phyloP scores from a whole-genome alignment of 2,888 invertebrate species.

The Anorthoa munda region DNA sequence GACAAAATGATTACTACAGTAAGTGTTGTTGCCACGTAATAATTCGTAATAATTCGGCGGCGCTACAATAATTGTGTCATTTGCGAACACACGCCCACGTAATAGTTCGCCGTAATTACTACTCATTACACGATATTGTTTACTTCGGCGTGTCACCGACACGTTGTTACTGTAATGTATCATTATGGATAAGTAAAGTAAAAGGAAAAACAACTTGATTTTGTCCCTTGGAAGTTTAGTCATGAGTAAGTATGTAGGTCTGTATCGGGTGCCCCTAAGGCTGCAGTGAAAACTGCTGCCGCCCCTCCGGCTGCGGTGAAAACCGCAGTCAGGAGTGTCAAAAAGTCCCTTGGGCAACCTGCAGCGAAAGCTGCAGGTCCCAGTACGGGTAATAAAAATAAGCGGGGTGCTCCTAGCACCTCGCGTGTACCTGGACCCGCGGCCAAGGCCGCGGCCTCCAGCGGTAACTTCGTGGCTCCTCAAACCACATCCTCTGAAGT shows the following conservation, averaged over 20 bases:
- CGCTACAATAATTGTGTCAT: not conserved
- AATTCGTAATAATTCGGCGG: not conserved
- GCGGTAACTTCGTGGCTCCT: no score
- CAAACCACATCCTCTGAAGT: no score
- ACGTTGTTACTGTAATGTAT: not conserved
- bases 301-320: no score
- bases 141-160: not conserved
- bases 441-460: no score
- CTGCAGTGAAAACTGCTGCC: no score
- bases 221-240: not conserved
- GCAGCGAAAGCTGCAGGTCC: no score
- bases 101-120: conserved; percentile 1
- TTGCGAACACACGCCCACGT: not conserved
- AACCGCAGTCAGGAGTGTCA: no score
- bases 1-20: not conserved
- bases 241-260: not conserved
- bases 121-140: conserved; percentile 3
- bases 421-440: no score
- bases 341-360: no score
- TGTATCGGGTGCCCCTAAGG: no score
- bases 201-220: not conserved
- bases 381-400: no score
- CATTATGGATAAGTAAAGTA: not conserved
- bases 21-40: not conserved
- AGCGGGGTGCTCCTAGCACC: no score